Base-by-base conservation (phyloP, 2,113 vertebrate species). In the Edolisoma coerulescens region DNA sequence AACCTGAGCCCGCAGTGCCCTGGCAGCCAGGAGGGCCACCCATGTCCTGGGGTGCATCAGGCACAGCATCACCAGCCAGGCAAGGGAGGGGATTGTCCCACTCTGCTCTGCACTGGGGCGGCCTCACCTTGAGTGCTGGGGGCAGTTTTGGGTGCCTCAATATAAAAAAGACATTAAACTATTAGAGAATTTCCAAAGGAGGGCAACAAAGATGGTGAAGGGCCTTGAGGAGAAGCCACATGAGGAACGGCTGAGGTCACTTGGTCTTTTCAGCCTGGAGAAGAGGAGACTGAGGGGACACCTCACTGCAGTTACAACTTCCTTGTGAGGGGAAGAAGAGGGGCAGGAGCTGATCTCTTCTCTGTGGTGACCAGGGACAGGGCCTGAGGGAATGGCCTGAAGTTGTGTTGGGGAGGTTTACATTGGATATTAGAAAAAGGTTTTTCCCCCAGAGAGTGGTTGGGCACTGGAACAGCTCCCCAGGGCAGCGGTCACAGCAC, bases 51-150 rank as follows among this genome's bases (percentile, higher is more conserved):
- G 44, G 7, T 9, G 4, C 33, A 60, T 69, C 73, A 77, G 84
- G 45, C 9, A 7, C 39, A 45, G 45, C 63, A 60, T 23, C 0
- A 0, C 16, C 37, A 44, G 45, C 37, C 0, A 0, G 63, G 18
- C 27, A 69, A n/a, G 39, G 23, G 61, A 76, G 63, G 11, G 45
- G 18, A 60, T 45, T 69, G 22, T 77, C 33, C 53, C 0, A 0
- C 27, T 44, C 26, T 77, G 32, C 11, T 68, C 73, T 53, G 45
- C 27, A 2, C 9, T 76, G 53, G 9, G 18, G 5, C 0, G 0
- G 39, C 39, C 45, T 77, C 63, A 60, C 13, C 12, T 77, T 0
- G 0, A 23, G 7, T 53, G 0, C 22, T 69, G 39, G 15, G 17
- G 4, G 11, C 15, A 52, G 22, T 18, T 77, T 37, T 37, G 53